A percentile compares a stretch with the other conserved stretches of the same genome.
These are phyloP conservation scores for Carduelis carduelis DNA, from an alignment of 2,797 vertebrate species.

Conservation along the genomic window DNA sequence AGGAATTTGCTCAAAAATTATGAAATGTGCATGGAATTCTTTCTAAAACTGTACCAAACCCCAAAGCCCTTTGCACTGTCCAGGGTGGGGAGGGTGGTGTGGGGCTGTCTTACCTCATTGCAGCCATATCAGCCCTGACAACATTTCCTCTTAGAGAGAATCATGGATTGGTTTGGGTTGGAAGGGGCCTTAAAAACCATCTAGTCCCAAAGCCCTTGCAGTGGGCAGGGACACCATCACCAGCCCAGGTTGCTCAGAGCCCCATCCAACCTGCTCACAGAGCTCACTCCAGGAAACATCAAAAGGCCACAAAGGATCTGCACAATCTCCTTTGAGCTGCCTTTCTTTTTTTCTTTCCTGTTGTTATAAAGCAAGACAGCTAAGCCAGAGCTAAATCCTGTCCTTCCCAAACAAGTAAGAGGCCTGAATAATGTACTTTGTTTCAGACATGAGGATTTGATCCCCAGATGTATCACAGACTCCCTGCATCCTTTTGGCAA, in stretches of 20 bases:
- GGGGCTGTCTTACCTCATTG: not conserved
- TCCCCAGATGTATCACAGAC: not conserved
- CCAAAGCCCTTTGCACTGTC: not conserved
- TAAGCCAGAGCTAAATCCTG: not conserved
- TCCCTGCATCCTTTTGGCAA: not conserved
- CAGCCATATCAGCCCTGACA: not conserved
- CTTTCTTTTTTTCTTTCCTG: not conserved
- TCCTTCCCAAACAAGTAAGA: not conserved
- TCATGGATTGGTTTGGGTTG: not conserved
- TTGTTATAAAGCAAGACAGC: not conserved
- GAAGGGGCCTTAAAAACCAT: not conserved
- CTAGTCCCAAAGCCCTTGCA: not conserved
- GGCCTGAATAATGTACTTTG: not conserved
- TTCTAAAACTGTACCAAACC: not conserved
- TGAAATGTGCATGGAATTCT: not conserved
- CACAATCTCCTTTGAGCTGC: not conserved
- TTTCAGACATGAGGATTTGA: not conserved
- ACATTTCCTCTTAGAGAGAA: not conserved
- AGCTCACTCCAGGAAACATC: rapidly evolving
- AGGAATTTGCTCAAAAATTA: not conserved
- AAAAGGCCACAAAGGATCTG: not conserved
- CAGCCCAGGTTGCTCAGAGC: not conserved
- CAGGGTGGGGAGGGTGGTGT: rapidly evolving
- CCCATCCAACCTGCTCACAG: not conserved
- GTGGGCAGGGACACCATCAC: not conserved